Percentiles rank a stretch among this genome's conserved stretches.
These are phyloP conservation scores for Tautogolabrus adspersus DNA, from an alignment of 2,113 vertebrate species.

Conservation along the genomic window DNA sequence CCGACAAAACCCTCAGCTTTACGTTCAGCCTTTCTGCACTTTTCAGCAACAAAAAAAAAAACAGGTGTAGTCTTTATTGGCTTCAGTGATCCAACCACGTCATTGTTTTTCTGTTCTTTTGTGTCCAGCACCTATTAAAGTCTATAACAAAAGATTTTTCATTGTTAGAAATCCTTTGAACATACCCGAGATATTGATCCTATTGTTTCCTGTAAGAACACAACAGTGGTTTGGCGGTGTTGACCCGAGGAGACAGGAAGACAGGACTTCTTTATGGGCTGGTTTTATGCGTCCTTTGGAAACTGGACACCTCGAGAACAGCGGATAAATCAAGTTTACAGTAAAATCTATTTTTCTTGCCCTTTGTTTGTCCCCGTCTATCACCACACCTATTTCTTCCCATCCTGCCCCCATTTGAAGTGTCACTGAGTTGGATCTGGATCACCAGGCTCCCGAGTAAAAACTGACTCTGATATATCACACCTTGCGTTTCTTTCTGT, in stretches of 20 bases:
- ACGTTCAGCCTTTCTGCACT: background rate
- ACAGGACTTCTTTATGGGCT: conserved; percentile 60
- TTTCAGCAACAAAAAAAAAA: conserved; percentile 4
- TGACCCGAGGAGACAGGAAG: conserved; percentile 47
- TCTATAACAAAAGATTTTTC: conserved; percentile 34
- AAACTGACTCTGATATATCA: conserved; percentile 25
- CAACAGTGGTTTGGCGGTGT: conserved; percentile 54
- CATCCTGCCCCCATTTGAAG: background rate
- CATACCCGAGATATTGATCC: conserved; percentile 69
- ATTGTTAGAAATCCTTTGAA: conserved; percentile 63
- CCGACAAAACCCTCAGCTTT: too few species aligned
- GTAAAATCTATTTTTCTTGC: conserved; percentile 70
- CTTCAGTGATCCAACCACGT: background rate
- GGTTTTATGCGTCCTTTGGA: conserved; percentile 63
- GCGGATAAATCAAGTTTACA: conserved; percentile 70
- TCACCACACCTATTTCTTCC: conserved; percentile 26
- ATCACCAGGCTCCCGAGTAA: conserved; percentile 12
- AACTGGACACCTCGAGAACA: conserved; percentile 64
- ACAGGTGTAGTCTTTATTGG: conserved; percentile 13
- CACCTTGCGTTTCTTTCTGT: conserved; percentile 46
- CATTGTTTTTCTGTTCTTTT: conserved; percentile 40
- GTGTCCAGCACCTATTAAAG: conserved; percentile 32
- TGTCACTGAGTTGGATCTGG: conserved; percentile 5
- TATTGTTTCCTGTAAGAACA: conserved; percentile 51
- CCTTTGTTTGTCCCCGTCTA: conserved; percentile 33